Evolutionary conservation across 2,888 invertebrate species (phyloP).

Genomic region (Hipparchia sbordonii): DNA sequence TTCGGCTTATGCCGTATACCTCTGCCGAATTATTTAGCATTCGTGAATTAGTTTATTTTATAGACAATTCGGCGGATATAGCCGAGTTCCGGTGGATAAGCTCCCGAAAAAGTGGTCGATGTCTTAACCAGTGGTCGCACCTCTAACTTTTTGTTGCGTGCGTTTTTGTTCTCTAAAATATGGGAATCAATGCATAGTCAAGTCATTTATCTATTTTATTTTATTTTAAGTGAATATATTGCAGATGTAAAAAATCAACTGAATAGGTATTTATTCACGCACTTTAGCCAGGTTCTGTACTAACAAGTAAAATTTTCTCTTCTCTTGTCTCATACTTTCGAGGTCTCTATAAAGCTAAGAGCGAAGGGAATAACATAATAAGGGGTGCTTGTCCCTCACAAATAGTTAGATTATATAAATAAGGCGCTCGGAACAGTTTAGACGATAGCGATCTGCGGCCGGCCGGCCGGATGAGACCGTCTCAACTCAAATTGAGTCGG

Average conservation of each 20-base stretch:
- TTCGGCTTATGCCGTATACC: constrained; percentile 35
- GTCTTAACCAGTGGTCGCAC: no score
- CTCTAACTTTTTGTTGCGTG: no score
- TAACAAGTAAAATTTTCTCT: background rate
- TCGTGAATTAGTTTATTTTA: constrained; percentile 26
- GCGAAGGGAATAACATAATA: constrained; percentile 54
- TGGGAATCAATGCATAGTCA: no score
- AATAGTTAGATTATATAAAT: constrained; percentile 82
- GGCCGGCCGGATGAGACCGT: constrained; percentile 49
- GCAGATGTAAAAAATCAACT: no score
- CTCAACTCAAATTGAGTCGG: constrained; percentile 70
- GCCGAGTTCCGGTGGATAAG: no score
- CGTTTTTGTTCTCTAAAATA: no score
- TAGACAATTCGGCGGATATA: background rate
- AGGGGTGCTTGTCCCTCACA: constrained; percentile 77
- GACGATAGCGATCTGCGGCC: constrained; percentile 74
- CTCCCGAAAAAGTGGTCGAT: no score
- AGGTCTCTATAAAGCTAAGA: constrained; percentile 25
- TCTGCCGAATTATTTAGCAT: constrained; percentile 37
- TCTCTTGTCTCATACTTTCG: background rate
- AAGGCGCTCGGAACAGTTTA: constrained; percentile 74
- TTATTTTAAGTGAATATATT: no score
- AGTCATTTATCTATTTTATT: no score
- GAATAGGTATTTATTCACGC: no score
- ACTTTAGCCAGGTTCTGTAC: background rate